These are phyloP conservation scores for Pogonocichla stellata DNA, from an alignment of 2,113 vertebrate species.

Conservation along the genomic window DNA sequence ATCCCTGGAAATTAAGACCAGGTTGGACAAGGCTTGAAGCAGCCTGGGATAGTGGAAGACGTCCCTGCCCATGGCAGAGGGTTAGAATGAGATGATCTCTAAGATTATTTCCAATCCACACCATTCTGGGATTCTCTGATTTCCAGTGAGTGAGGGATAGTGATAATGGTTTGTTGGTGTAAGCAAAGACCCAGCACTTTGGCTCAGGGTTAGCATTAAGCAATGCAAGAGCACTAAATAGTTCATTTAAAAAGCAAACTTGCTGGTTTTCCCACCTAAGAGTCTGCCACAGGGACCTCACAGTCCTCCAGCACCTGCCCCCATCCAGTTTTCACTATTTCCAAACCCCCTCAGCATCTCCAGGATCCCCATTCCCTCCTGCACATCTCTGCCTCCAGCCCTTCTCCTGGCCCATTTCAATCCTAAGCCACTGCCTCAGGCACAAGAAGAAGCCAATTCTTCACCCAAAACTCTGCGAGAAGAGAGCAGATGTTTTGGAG, in stretches of 20 bases:
- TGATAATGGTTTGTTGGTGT: background rate
- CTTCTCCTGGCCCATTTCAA: background rate
- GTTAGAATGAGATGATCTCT: background rate
- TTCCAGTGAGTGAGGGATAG: background rate
- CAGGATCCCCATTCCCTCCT: background rate
- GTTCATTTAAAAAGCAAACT: background rate
- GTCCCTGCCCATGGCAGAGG: background rate
- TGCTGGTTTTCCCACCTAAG: background rate
- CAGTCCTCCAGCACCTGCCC: background rate
- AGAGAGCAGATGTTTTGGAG: background rate
- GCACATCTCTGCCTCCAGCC: background rate
- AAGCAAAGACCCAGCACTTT: background rate
- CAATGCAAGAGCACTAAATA: background rate
- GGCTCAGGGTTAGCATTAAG: background rate
- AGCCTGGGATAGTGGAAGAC: fast-evolving
- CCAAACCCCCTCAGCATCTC: background rate
- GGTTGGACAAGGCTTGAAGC: fast-evolving
- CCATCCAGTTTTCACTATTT: background rate
- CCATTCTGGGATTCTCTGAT: background rate
- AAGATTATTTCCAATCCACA: background rate
- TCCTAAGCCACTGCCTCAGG: background rate
- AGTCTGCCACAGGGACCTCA: background rate
- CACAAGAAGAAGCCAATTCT: background rate
- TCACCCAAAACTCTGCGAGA: background rate
- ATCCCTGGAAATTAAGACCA: background rate